These are phyloP conservation scores for Sminthopsis crassicaudata DNA, from an alignment of 2,113 vertebrate species.

Conservation along the genomic window DNA sequence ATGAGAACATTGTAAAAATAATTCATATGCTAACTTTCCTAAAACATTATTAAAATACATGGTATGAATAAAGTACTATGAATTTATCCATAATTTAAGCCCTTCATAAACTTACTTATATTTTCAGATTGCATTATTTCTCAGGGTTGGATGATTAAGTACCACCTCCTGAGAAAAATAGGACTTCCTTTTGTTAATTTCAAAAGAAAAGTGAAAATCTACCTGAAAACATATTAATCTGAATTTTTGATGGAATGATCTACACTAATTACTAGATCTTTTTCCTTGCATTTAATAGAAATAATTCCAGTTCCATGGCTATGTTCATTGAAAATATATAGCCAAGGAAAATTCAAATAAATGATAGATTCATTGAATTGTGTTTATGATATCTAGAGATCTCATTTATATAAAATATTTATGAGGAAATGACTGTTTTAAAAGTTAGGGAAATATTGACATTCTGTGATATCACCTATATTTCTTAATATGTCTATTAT, in stretches of 20 bases:
- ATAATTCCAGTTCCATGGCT: neutral
- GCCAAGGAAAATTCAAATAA: neutral
- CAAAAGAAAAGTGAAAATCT: neutral
- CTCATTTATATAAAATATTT: neutral
- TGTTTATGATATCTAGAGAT: neutral
- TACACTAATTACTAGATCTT: neutral
- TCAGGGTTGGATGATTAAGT: neutral
- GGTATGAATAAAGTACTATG: neutral
- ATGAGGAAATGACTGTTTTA: neutral
- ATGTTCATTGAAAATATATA: neutral
- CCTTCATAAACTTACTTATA: neutral
- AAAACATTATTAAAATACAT: conserved; percentile 25
- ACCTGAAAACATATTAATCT: neutral
- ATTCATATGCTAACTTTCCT: neutral
- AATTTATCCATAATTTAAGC: conserved; percentile 26
- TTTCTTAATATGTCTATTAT: neutral
- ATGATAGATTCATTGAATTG: neutral
- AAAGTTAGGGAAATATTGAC: neutral
- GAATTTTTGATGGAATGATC: conserved; percentile 23
- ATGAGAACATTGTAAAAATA: conserved; percentile 16
- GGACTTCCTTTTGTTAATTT: neutral
- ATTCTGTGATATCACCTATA: neutral
- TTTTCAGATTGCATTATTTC: conserved; percentile 28
- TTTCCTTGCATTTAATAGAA: neutral
- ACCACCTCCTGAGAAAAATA: neutral